phyloP scores from a whole-genome alignment of 2,113 vertebrate genomes.

The Hyaena hyaena region DNA sequence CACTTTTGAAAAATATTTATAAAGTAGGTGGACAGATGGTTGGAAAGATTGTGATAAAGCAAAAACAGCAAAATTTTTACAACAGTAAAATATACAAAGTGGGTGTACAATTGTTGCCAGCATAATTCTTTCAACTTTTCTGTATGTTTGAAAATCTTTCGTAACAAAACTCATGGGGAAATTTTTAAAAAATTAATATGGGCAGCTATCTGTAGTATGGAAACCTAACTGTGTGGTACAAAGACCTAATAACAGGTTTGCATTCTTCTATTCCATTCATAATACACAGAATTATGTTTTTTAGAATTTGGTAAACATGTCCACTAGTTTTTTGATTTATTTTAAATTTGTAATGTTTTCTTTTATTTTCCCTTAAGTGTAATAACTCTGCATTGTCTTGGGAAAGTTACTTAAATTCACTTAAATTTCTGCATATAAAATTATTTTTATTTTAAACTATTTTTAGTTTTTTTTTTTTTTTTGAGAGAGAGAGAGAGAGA shows the following conservation, averaged over 20 bases:
- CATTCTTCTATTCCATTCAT: not conserved
- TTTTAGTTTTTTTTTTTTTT: too few species aligned
- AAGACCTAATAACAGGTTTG: not conserved
- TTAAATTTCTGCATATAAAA: not conserved
- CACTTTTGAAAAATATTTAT: not conserved
- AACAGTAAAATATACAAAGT: not conserved
- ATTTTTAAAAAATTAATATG: not conserved
- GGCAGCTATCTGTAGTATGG: not conserved
- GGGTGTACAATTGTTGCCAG: not conserved
- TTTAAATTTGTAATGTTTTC: not conserved
- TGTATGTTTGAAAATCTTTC: not conserved
- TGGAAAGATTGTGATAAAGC: not conserved
- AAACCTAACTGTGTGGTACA: not conserved
- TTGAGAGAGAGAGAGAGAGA: too few species aligned
- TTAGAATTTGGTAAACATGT: not conserved
- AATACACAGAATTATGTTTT: not conserved
- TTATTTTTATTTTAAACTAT: too few species aligned
- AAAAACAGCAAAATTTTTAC: not conserved
- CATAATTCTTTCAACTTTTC: not conserved
- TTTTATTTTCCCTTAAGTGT: not conserved
- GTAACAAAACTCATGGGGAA: not conserved
- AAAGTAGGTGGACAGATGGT: not conserved
- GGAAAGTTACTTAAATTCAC: not conserved
- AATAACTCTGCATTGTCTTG: not conserved
- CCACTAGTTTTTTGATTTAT: not conserved